Evolutionary conservation across 2,888 invertebrate species (phyloP).

Genomic region (Tortrix viridana): DNA sequence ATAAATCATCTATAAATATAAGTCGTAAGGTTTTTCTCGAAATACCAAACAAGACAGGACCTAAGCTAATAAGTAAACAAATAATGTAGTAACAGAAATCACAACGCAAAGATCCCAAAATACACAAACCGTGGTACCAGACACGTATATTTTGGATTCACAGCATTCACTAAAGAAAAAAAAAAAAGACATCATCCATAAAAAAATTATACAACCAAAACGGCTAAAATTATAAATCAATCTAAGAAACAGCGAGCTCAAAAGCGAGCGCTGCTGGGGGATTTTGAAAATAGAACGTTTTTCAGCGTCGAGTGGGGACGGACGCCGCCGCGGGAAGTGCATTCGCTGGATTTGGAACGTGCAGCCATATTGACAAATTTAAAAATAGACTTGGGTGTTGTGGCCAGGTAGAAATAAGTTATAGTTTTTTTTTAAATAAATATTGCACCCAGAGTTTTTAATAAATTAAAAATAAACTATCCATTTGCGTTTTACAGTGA

Average conservation of each 20-base stretch:
- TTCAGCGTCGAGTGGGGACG: constrained; percentile 45
- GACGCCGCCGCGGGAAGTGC: constrained; percentile 50
- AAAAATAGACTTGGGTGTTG: constrained; percentile 19
- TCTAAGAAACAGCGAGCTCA: constrained; percentile 38
- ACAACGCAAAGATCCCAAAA: constrained; percentile 22
- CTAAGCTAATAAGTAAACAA: not conserved
- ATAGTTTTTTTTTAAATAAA: not conserved
- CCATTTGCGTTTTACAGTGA: no score
- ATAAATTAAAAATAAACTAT: no score
- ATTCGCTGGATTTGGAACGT: constrained; percentile 37
- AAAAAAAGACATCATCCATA: not conserved
- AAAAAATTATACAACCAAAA: constrained; percentile 14
- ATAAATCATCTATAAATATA: not conserved
- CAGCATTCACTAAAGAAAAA: constrained; percentile 13
- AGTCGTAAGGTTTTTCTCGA: no score
- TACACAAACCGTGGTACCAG: constrained; percentile 13
- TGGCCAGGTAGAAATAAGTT: constrained; percentile 21
- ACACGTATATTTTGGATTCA: constrained; percentile 17
- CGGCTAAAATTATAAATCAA: constrained; percentile 26
- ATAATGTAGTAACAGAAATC: not conserved
- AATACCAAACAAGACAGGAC: no score
- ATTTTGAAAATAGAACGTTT: constrained; percentile 53
- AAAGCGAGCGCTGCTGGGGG: constrained; percentile 53
- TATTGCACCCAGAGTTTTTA: no score
- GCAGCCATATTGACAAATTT: constrained; percentile 20